Base-by-base conservation (phyloP, 2,888 invertebrate species). In the Scaptomyza cyrtandrae region DNA sequence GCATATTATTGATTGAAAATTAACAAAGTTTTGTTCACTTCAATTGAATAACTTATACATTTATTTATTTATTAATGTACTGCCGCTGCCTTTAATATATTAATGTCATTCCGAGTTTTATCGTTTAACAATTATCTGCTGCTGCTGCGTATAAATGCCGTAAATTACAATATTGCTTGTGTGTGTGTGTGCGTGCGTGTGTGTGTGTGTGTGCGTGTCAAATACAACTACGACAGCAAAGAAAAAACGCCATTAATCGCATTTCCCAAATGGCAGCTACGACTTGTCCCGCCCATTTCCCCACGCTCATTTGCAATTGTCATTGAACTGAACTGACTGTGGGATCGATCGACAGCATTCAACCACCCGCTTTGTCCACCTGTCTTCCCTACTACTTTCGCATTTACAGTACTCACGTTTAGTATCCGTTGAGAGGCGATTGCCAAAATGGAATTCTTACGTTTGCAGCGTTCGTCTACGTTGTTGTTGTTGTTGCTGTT, bases 291-390 rank as follows among this genome's bases (percentile, higher is more conserved):
- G 16, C 46, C 46, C 7, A 19, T 16, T 7, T 29, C 16, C 14
- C 48, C 29, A 46, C 33, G 49, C 74, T 63, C 78, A 80, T 72
- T 80, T 77, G 69, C 70, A 69, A 66, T 74, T 84, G 73, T 64
- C 57, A 75, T 65, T 63, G 71, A 64, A 50, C 71, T 24, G 19
- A 35, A 19, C 35, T n/a, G 39, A 31, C 33, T 49, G 63, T 35
- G 35, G 43, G 29, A 44, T 44, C 56, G 66, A 66, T 66, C 65
- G 48, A n/a, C 35, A 53, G 16, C 13, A 49, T 9, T 9, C 31
- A 29, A 29, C 3, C 6, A 27, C 24, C 24, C 24, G 24, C 24
- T 3, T 24, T 24, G 5, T 24, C 3, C 24, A 4, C 24, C 3
- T 24, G 24, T 24, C 24, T 24, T 5, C 4, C 24, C 4, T 2